Percentiles rank a stretch among this genome's conserved stretches.
Conservation (phyloP, 1,140 invertebrate species). For the Bathynomus jamesi region DNA sequence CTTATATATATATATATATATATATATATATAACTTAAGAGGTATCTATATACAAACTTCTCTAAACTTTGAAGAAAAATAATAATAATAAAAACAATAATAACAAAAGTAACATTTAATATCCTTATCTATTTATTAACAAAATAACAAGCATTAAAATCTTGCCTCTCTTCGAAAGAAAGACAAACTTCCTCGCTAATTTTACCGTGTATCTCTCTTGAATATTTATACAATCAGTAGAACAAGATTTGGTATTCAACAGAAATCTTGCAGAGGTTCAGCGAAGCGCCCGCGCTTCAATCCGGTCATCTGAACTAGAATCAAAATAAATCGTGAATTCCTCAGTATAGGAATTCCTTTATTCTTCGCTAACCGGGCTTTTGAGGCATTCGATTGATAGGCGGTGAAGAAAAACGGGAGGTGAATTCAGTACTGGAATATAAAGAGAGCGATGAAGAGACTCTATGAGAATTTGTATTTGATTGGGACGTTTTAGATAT, state of each 20-base stretch:
- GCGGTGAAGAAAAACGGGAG: not conserved
- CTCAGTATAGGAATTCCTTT: not conserved
- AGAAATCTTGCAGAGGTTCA: not conserved
- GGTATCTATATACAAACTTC: not conserved
- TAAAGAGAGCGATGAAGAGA: not conserved
- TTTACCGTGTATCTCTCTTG: not conserved
- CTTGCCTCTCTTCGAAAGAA: not conserved
- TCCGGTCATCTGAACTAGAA: not conserved
- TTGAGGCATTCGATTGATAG: not conserved
- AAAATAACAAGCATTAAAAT: not conserved
- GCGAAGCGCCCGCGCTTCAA: not conserved
- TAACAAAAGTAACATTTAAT: too few relatives aligned
- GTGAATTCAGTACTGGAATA: not conserved
- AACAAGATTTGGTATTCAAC: not conserved
- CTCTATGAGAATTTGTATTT: not conserved
- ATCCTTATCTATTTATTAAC: not conserved
- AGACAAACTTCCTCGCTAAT: not conserved
- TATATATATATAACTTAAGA: slow-evolving; percentile 1
- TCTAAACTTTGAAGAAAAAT: too few relatives aligned
- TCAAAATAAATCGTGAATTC: not conserved
- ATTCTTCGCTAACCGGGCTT: not conserved
- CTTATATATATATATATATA: slow-evolving; percentile 8
- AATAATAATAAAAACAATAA: too few relatives aligned
- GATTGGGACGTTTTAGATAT: not conserved
- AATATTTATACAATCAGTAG: not conserved